Evolutionary conservation across 1,140 invertebrate species (phyloP).

Genomic region (Octopus bimaculoides): DNA sequence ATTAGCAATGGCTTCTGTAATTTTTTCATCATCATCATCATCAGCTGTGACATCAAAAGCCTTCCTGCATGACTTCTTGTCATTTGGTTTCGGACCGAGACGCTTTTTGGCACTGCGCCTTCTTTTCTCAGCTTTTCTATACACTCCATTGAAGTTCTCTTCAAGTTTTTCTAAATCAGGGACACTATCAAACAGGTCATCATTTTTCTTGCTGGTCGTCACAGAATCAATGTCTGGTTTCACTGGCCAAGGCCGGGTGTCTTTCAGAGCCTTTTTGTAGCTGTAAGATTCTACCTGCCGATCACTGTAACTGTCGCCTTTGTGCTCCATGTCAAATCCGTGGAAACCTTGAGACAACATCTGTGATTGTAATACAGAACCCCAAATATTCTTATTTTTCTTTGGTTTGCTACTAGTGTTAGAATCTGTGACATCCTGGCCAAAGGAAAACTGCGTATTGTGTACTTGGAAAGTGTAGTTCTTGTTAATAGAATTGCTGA

Average conservation of each 20-base stretch:
- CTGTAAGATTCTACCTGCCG: slow-evolving; percentile 42
- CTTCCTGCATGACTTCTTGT: slow-evolving; percentile 17
- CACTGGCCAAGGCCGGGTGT: slow-evolving; percentile 21
- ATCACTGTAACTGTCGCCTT: slow-evolving; percentile 12
- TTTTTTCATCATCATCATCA: slow-evolving; percentile 23
- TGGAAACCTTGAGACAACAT: slow-evolving; percentile 34
- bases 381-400: slow-evolving; percentile 40
- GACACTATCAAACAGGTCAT: slow-evolving; percentile 30
- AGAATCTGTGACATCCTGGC: background rate
- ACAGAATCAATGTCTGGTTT: slow-evolving; percentile 20
- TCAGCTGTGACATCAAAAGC: slow-evolving; percentile 24
- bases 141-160: slow-evolving; percentile 8
- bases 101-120: slow-evolving; percentile 21
- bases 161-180: slow-evolving; percentile 24
- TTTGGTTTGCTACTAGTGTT: background rate
- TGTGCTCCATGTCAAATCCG: slow-evolving; percentile 31
- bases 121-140: slow-evolving; percentile 17
- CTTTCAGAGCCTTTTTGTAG: slow-evolving; percentile 33
- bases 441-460: too few relatives aligned
- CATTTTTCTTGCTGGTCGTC: slow-evolving; percentile 5
- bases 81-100: slow-evolving; percentile 24
- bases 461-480: too few relatives aligned
- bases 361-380: slow-evolving; percentile 40
- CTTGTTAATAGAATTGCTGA: too few relatives aligned
- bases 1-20: slow-evolving; percentile 32